Base-by-base conservation (phyloP, 2,113 vertebrate species). In the Xiphias gladius region DNA sequence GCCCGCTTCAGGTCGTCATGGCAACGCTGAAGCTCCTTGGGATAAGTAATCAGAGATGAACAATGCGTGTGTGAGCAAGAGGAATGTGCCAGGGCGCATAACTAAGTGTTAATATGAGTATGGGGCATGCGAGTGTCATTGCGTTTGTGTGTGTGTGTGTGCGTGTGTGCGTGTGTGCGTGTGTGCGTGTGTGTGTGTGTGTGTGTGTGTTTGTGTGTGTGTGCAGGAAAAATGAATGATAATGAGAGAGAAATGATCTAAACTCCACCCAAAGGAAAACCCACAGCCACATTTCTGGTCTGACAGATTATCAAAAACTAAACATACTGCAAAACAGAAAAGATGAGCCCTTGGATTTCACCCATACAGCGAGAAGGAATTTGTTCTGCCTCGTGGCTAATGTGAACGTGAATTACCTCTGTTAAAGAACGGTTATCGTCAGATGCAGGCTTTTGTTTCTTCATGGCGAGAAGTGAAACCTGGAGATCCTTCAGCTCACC, bases 401-500 rank as follows among this genome's bases (percentile, higher is more conserved):
- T 39, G 8, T n/a, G 19, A 55, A 37, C 13, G 7, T 74, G 87
- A 71, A 59, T 86, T 92, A 94, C 94, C 92, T 94, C 90, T 4
- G 77, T 79, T 61, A 92, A 0, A 72, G 84, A 64, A 19, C 82
- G 91, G 5, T 88, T 86, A 80, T 95, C 94, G 0, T 84, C 85
- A 4, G 85, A 54, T 0, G 90, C 91, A 20, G 71, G 88, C 37
- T 68, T 80, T 46, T 96, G 94, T 43, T 94, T 95, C 76, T 95
- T 95, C 54, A 93, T 66, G 0, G 83, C 59, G 0, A 90, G 66
- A 17, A 94, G 89, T 0, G 93, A 94, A 0, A 96, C 94, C 6
- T 88, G 91, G 62, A 95, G 91, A 83, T 97, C 96, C 85, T 91
- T 93, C 73, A 97, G 88, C 82, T 97, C 94, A 17, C 94, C 94